Conservation (phyloP, 1,140 invertebrate species). For the Philopotamus ludificatus region DNA sequence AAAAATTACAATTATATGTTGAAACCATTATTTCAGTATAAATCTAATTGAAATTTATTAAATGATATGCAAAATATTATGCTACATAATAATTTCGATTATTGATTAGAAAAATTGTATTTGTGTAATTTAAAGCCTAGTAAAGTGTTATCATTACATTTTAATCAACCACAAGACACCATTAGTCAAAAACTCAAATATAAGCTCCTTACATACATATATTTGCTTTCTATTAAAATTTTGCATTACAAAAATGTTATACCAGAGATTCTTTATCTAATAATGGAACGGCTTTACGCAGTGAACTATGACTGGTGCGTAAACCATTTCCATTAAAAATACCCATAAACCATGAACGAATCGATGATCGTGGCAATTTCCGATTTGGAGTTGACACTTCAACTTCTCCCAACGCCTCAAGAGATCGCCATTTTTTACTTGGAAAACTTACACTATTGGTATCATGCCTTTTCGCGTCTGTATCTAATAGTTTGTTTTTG, state of each 20-base stretch:
- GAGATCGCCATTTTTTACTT: slow-evolving; percentile 73
- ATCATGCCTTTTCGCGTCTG: slow-evolving; percentile 49
- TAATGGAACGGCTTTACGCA: slow-evolving; percentile 59
- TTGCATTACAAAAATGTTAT: slow-evolving; percentile 23
- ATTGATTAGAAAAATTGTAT: too few relatives aligned
- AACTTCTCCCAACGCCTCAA: slow-evolving; percentile 65
- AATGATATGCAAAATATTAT: too few relatives aligned
- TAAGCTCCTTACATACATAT: too few relatives aligned
- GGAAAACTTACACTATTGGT: slow-evolving; percentile 56
- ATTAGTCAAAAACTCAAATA: slow-evolving; percentile 6
- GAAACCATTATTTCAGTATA: too few relatives aligned
- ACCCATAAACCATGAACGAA: slow-evolving; percentile 68
- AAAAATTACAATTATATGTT: too few relatives aligned
- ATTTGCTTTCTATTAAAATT: neutral
- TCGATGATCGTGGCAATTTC: slow-evolving; percentile 56
- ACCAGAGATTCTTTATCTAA: slow-evolving; percentile 54
- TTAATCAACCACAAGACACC: neutral
- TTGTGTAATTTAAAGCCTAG: too few relatives aligned
- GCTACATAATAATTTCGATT: too few relatives aligned
- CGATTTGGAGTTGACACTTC: slow-evolving; percentile 48
- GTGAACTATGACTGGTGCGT: slow-evolving; percentile 62
- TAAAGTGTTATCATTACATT: too few relatives aligned
- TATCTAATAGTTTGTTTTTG: slow-evolving; percentile 52
- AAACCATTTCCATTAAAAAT: slow-evolving; percentile 66
- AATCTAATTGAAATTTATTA: too few relatives aligned